Percentiles rank a stretch among this genome's conserved stretches.
Conservation (phyloP, 2,113 vertebrate genomes). For the Suncus etruscus region DNA sequence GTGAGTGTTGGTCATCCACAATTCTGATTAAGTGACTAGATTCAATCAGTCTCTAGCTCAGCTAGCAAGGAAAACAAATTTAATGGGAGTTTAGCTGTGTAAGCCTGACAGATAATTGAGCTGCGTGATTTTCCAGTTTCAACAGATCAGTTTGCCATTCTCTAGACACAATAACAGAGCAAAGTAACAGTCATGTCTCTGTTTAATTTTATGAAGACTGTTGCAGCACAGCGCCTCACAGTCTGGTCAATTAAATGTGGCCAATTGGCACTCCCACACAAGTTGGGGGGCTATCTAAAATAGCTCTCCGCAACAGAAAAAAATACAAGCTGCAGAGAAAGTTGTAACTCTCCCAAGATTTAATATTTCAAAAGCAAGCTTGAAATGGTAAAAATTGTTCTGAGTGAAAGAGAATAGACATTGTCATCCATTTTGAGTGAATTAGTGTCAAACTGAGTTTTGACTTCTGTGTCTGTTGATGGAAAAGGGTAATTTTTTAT, state of each 20-base stretch:
- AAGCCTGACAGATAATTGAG: conserved; percentile 78
- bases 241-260: conserved; percentile 76
- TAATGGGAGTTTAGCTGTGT: conserved; percentile 64
- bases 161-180: conserved; percentile 82
- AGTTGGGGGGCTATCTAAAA: conserved; percentile 72
- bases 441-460: conserved; percentile 47
- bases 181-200: conserved; percentile 75
- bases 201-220: conserved; percentile 80
- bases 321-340: conserved; percentile 67
- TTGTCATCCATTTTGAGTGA: conserved; percentile 29
- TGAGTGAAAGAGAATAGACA: conserved; percentile 68
- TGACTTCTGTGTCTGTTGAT: conserved; percentile 43
- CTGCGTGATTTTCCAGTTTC: conserved; percentile 73
- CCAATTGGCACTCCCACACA: conserved; percentile 64
- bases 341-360: conserved; percentile 73
- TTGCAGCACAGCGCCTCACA: conserved; percentile 58
- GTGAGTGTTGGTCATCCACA: conserved; percentile 30
- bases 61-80: conserved; percentile 53
- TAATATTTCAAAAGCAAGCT: conserved; percentile 70
- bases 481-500: conserved; percentile 60
- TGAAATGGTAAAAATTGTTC: conserved; percentile 66
- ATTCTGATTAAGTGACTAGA: conserved; percentile 50
- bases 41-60: conserved; percentile 39
- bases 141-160: conserved; percentile 82
- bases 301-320: conserved; percentile 63